These are phyloP conservation scores for Clamator glandarius DNA, from an alignment of 2,797 vertebrate genomes.

Conservation along the genomic window DNA sequence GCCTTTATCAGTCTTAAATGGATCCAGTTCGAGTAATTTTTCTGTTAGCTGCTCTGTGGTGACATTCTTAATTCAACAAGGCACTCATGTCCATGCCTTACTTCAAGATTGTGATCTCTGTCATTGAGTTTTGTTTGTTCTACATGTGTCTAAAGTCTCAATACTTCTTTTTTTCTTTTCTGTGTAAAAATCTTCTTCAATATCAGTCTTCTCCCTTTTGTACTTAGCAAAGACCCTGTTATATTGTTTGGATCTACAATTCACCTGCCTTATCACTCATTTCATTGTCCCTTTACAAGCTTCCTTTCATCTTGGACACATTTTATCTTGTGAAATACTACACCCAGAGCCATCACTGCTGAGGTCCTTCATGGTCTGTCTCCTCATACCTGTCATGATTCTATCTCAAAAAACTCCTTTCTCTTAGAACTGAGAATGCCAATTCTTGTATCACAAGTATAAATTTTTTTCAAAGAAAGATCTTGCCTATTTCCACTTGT, in stretches of 20 bases:
- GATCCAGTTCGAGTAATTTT: neutral
- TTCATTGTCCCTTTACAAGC: neutral
- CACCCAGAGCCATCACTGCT: neutral
- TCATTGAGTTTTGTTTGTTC: neutral
- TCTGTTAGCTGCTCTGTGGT: neutral
- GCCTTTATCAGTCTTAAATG: neutral
- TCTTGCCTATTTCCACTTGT: neutral
- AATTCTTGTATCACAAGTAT: neutral
- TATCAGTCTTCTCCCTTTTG: neutral
- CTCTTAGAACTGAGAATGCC: neutral
- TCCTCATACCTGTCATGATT: neutral
- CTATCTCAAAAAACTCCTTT: neutral
- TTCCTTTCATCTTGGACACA: neutral
- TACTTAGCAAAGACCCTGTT: neutral
- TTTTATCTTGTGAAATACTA: neutral
- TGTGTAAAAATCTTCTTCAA: neutral
- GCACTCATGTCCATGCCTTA: neutral
- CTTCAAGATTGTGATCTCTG: neutral
- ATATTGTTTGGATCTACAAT: neutral
- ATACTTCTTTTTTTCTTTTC: neutral
- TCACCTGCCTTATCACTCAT: rapidly evolving
- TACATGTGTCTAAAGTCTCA: neutral
- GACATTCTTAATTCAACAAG: neutral
- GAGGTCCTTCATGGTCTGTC: neutral
- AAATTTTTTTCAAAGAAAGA: neutral